phyloP scores from a whole-genome alignment of 2,113 vertebrate genomes.

The Columba janthina region DNA sequence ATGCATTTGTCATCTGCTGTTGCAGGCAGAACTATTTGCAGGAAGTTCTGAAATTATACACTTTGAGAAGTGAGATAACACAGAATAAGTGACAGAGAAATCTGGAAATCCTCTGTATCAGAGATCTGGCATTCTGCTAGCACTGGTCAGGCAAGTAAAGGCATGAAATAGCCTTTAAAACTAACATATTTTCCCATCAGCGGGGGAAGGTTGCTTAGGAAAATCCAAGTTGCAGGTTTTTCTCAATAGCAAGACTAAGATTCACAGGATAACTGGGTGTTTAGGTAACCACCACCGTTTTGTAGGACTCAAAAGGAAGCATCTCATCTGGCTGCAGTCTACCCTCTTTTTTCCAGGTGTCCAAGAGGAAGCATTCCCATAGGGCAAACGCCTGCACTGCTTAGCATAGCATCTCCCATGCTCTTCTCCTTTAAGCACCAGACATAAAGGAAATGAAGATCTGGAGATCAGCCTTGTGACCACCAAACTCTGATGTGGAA shows the following conservation, averaged over 20 bases:
- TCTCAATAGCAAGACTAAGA: neutral
- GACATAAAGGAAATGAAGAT: neutral
- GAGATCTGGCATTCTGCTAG: neutral
- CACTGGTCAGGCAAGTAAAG: neutral
- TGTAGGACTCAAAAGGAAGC: neutral
- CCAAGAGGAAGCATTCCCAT: neutral
- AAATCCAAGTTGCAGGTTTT: neutral
- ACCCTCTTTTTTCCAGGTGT: neutral
- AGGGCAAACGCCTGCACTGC: neutral
- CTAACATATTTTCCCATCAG: neutral
- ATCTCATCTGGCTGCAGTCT: neutral
- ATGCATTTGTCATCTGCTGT: neutral
- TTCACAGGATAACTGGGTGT: neutral
- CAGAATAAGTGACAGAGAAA: neutral
- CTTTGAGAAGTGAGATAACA: neutral
- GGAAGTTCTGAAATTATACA: neutral
- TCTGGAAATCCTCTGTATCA: neutral
- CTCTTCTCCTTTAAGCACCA: neutral
- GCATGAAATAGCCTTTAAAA: neutral
- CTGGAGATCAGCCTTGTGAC: neutral
- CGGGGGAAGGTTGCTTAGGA: neutral
- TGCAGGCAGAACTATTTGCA: neutral
- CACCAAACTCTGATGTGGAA: neutral
- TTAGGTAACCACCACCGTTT: neutral
- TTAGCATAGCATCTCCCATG: neutral